Percentiles rank a stretch among this genome's conserved stretches.
Evolutionary conservation across 2,797 vertebrate species (phyloP).

Genomic region (Cossypha caffra): DNA sequence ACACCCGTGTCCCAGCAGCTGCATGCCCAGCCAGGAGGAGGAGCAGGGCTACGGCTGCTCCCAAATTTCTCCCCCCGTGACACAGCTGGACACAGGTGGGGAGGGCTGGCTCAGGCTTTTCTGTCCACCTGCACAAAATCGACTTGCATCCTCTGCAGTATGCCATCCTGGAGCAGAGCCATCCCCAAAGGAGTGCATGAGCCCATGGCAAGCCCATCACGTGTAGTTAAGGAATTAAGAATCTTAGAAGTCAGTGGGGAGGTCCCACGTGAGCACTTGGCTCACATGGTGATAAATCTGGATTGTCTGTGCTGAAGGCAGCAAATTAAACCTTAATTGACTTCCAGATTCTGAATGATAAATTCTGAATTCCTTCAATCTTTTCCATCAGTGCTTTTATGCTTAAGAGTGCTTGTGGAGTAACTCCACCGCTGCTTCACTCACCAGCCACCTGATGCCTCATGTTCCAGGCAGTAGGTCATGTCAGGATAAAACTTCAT

Average conservation of each 20-base stretch:
- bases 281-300: background rate
- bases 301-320: background rate
- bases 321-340: background rate
- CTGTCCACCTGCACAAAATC: background rate
- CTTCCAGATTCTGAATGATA: background rate
- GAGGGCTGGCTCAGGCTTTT: background rate
- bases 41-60: background rate
- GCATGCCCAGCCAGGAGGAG: fast-evolving
- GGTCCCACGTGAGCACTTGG: background rate
- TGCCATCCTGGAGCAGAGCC: background rate
- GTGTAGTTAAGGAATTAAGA: background rate
- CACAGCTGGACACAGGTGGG: fast-evolving
- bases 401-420: background rate
- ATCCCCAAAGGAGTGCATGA: background rate
- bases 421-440: background rate
- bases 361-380: background rate
- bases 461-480: background rate
- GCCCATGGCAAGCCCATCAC: no score
- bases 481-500: background rate
- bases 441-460: background rate
- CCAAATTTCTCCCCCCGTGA: background rate
- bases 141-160: background rate
- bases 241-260: background rate
- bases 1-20: background rate
- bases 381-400: background rate